phyloP scores from a whole-genome alignment of 2,888 invertebrate species.

The Acleris cristana region DNA sequence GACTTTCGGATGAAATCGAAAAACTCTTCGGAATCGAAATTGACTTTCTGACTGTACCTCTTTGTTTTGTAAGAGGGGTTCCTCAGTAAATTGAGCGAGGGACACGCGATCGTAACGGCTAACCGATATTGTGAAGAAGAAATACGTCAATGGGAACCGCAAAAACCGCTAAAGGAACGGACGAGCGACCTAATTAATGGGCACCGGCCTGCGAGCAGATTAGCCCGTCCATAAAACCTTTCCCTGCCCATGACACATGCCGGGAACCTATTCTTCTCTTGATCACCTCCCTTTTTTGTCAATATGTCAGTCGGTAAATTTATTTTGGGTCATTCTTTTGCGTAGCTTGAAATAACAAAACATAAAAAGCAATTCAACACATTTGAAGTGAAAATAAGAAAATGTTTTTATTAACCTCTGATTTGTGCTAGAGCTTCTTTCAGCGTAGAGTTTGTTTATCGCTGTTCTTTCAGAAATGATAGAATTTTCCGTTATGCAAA shows the following conservation, averaged over 20 bases:
- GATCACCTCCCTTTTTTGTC: constrained; percentile 39
- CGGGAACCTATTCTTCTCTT: constrained; percentile 42
- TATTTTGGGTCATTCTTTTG: no score
- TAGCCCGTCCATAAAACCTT: constrained; percentile 77
- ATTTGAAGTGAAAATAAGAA: no score
- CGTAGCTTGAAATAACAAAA: no score
- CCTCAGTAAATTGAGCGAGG: constrained; percentile 34
- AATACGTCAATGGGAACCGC: constrained; percentile 69
- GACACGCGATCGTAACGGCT: constrained; percentile 37
- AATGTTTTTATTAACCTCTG: no score
- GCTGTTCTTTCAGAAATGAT: no score
- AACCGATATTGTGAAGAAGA: constrained; percentile 46
- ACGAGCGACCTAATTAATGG: constrained; percentile 74
- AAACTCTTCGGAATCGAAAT: constrained; percentile 13
- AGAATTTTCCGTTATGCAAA: no score
- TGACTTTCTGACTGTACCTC: constrained; percentile 18
- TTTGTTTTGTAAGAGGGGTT: constrained; percentile 28
- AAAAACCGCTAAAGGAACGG: constrained; percentile 66
- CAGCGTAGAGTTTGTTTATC: no score
- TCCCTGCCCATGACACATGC: constrained; percentile 64
- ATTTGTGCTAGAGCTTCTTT: no score
- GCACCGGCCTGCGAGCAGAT: constrained; percentile 54
- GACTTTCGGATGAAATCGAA: neutral
- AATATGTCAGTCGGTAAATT: constrained; percentile 40
- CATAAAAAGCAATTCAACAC: no score